Base-by-base conservation (phyloP, 2,797 vertebrate species). In the Tenualosa ilisha region DNA sequence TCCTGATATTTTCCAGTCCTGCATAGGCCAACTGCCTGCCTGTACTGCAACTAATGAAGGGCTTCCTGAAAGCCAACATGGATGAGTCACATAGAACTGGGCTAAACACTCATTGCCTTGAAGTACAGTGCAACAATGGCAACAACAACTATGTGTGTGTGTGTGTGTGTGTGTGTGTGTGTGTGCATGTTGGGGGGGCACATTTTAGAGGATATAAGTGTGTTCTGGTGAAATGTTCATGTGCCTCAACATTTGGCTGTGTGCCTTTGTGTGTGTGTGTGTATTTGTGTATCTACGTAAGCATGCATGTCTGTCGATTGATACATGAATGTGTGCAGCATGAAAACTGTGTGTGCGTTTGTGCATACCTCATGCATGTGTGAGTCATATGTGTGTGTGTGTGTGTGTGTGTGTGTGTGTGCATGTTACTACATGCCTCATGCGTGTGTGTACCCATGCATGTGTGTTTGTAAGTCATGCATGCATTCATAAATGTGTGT, bases 401-500 rank as follows among this genome's bases (percentile, higher is more conserved):
- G 59, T 63, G 6, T 26, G 13, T 24, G 11, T 46, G 31, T 40
- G 15, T 46, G 72, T 46, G 72, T 22, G 72, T 46, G 40, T 79
- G 17, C 40, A 22, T 8, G 37, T 17, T 22, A 22, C 31, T 40
- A 17, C 72, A 40, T 72, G 8, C 37, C 0, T 79, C 46, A 17
- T 79, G 72, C 22, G 26, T 46, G 72, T 40, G 65, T 22, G 5
- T 22, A 13, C 9, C n/a, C 17, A 22, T 56, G 54, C 53, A n/a
- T 65, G 8, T 72, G n/a, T 72, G 68, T 72, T 31, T 72, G 68
- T 68, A 26, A 72, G 37, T 79, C 72, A 79, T 79, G 40, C 72
- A 79, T 79, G 72, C 72, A 79, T 79, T 79, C 72, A 79, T 79
- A 40, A 79, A 43, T 2, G 40, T 46, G 72, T 46, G 72, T 79